phyloP scores from a whole-genome alignment of 1,140 invertebrate species.

The Aphaenogaster rudis region DNA sequence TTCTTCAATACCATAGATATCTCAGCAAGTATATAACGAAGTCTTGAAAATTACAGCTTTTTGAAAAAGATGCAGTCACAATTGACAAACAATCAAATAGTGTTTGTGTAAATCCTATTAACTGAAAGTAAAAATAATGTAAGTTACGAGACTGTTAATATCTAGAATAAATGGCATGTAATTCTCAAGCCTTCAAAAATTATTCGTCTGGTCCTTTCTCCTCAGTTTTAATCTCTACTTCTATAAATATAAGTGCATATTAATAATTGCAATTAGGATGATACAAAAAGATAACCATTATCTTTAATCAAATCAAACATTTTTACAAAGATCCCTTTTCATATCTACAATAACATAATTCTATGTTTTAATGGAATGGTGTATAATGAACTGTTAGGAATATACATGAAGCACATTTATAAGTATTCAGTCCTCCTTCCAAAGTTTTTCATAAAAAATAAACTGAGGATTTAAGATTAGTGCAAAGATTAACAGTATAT shows the following conservation, averaged over 20 bases:
- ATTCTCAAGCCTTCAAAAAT: conserved; percentile 80
- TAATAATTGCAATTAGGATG: conserved; percentile 30
- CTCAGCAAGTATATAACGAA: conserved; percentile 64
- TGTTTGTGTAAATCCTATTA: conserved; percentile 68
- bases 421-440: conserved; percentile 29
- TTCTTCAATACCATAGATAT: conserved; percentile 54
- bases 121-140: conserved; percentile 81
- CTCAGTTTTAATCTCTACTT: conserved; percentile 55
- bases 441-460: conserved; percentile 11
- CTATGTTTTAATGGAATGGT: conserved; percentile 52
- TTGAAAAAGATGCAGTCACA: conserved; percentile 28
- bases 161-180: conserved; percentile 80
- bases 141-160: conserved; percentile 80
- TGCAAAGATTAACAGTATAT: conserved; percentile 13
- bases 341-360: conserved; percentile 68
- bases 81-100: conserved; percentile 60
- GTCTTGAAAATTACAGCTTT: conserved; percentile 77
- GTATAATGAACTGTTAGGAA: conserved; percentile 48
- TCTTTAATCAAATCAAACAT: conserved; percentile 47
- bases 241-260: conserved; percentile 33
- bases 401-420: neutral
- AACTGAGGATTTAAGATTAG: conserved; percentile 12
- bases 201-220: conserved; percentile 67
- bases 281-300: neutral
- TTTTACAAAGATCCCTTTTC: conserved; percentile 61